phyloP scores from a whole-genome alignment of 2,113 vertebrate species.

The Fulica atra region DNA sequence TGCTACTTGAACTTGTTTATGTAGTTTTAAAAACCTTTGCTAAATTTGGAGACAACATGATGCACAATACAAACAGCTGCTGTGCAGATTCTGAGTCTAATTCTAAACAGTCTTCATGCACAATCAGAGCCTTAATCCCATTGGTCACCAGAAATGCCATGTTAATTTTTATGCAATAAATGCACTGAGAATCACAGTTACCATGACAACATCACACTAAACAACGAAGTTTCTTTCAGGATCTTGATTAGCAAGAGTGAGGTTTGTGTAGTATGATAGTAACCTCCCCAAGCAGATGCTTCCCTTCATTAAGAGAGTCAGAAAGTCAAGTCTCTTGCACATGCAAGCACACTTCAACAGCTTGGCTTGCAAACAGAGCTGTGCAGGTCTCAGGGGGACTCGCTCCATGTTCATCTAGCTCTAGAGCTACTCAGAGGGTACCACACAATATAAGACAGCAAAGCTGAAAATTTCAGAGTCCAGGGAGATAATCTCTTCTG shows the following conservation, averaged over 20 bases:
- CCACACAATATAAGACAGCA: background rate
- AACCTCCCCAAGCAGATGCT: background rate
- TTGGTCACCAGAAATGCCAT: background rate
- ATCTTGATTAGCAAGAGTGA: background rate
- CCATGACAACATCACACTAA: background rate
- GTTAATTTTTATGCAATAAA: background rate
- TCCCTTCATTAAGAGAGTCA: background rate
- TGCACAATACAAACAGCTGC: background rate
- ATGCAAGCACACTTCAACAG: background rate
- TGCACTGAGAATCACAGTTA: background rate
- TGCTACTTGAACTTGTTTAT: background rate
- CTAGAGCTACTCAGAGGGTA: background rate
- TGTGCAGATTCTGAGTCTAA: background rate
- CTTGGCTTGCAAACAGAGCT: background rate
- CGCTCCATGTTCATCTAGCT: background rate
- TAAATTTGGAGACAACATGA: background rate
- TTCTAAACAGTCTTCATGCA: no score
- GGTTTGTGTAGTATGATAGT: background rate
- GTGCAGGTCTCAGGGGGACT: background rate
- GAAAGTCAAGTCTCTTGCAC: background rate
- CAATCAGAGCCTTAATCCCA: background rate
- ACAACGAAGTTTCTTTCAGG: background rate
- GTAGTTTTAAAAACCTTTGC: background rate
- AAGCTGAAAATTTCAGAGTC: background rate
- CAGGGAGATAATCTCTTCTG: background rate